phyloP scores from a whole-genome alignment of 2,113 vertebrate genomes.

The Phalacrocorax pelagicus region DNA sequence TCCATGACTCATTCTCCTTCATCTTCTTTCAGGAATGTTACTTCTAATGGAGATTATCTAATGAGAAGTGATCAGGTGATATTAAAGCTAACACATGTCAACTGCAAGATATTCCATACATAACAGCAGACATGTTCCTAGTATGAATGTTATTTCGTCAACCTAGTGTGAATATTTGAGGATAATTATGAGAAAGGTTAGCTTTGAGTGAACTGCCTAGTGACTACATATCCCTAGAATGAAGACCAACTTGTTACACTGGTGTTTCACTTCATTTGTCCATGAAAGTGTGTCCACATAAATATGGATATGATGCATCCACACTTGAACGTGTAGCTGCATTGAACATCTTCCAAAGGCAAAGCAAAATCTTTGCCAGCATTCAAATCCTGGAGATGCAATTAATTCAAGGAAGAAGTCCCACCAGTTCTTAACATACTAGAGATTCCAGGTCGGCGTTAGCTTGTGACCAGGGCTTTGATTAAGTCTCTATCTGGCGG shows the following conservation, averaged over 20 bases:
- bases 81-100: background rate
- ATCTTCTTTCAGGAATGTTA: background rate
- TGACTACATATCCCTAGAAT: background rate
- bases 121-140: background rate
- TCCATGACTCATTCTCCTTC: background rate
- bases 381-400: background rate
- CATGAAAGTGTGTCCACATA: background rate
- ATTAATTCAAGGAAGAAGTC: background rate
- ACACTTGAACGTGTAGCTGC: background rate
- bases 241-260: background rate
- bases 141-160: background rate
- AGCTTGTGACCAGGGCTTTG: background rate
- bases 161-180: background rate
- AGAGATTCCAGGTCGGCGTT: background rate
- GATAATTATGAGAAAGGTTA: background rate
- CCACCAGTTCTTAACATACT: background rate
- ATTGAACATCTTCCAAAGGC: background rate
- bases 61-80: background rate
- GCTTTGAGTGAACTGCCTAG: background rate
- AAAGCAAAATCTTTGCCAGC: background rate
- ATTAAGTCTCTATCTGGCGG: background rate
- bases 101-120: accelerated
- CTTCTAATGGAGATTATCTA: background rate
- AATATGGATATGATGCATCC: background rate
- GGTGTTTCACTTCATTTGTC: background rate